Evolutionary conservation across 2,888 invertebrate genomes (phyloP).

Genomic region (Cordilura impudica): DNA sequence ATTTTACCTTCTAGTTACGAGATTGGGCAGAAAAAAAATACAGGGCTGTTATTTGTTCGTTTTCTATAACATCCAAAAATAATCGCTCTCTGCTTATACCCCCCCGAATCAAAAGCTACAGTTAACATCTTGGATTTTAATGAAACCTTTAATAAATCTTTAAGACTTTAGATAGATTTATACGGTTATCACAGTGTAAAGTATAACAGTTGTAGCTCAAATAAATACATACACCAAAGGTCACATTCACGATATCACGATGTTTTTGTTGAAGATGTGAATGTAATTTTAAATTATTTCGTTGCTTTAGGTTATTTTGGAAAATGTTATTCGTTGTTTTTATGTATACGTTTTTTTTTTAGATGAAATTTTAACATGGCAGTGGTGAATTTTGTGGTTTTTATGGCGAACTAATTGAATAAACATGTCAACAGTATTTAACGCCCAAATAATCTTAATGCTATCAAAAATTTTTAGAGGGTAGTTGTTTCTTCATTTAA

Average conservation of each 20-base stretch:
- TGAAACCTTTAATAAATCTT: no score
- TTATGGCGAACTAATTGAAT: slow-evolving; percentile 7
- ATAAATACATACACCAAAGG: not conserved
- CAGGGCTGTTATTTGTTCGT: no score
- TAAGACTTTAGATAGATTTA: no score
- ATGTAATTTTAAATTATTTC: slow-evolving; percentile 12
- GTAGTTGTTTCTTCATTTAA: no score
- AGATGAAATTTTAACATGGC: not conserved
- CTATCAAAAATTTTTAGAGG: no score
- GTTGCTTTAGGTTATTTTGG: slow-evolving; percentile 24
- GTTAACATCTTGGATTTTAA: no score
- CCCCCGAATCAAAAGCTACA: no score
- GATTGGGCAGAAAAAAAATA: no score
- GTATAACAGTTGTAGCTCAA: not conserved
- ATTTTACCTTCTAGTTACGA: no score
- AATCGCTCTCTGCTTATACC: no score
- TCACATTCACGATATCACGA: slow-evolving; percentile 8
- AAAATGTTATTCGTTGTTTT: not conserved
- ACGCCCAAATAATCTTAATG: slow-evolving; percentile 1
- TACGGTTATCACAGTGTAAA: not conserved
- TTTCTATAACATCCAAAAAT: no score
- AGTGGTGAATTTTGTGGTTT: slow-evolving; percentile 9
- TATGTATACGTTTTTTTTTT: not conserved
- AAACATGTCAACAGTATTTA: slow-evolving; percentile 26
- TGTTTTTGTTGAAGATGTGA: not conserved